Conservation (phyloP, 1,140 invertebrate genomes). For the Aculops lycopersici region DNA sequence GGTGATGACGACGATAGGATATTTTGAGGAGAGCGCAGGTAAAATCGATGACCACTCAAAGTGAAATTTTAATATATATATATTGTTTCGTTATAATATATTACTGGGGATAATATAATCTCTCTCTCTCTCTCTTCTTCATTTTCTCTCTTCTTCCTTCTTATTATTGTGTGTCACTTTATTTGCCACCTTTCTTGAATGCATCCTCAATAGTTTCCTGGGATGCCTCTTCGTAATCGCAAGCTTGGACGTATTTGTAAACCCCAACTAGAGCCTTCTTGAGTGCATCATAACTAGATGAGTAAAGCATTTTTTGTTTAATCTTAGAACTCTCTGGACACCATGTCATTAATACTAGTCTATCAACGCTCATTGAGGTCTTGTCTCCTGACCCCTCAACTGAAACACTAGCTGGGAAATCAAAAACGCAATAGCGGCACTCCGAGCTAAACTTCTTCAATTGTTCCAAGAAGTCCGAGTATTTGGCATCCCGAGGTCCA, state of each 20-base stretch:
- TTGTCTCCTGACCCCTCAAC: constrained; percentile 12
- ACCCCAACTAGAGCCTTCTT: constrained; percentile 79
- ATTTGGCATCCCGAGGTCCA: constrained; percentile 41
- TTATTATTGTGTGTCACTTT: too few relatives aligned
- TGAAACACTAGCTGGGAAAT: constrained; percentile 24
- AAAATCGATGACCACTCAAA: too few relatives aligned
- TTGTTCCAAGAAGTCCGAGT: constrained; percentile 59
- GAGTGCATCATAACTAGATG: constrained; percentile 73
- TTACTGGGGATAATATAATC: too few relatives aligned
- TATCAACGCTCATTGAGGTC: constrained; percentile 12
- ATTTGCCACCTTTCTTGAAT: constrained; percentile 9
- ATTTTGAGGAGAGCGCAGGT: too few relatives aligned
- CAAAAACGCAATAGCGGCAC: constrained; percentile 47
- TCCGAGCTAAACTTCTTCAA: constrained; percentile 57
- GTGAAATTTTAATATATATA: too few relatives aligned
- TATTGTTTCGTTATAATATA: too few relatives aligned
- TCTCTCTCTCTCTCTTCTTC: too few relatives aligned
- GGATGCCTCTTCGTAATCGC: constrained; percentile 11
- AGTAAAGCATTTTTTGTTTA: constrained; percentile 98
- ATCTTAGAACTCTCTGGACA: constrained; percentile 84
- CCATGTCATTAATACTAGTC: constrained; percentile 71
- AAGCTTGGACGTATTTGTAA: constrained; percentile 66
- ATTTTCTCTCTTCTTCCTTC: too few relatives aligned
- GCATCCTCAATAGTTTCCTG: constrained; percentile 11
- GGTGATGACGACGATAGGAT: too few relatives aligned